phyloP scores from a whole-genome alignment of 1,140 invertebrate genomes.

The Drosophila tropicalis region DNA sequence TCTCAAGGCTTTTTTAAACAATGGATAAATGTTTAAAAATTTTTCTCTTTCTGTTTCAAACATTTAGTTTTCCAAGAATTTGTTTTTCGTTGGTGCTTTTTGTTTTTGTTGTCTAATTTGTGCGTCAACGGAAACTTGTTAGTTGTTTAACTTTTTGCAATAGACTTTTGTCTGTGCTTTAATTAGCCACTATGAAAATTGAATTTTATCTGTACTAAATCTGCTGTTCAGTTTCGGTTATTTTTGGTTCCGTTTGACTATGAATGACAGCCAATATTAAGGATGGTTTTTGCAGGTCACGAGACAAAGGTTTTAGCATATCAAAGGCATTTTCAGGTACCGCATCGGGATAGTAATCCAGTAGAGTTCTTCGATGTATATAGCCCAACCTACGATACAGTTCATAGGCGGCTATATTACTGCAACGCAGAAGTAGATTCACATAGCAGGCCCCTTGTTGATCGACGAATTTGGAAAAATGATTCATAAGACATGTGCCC shows the following conservation, averaged over 20 bases:
- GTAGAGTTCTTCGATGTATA: conserved; percentile 13
- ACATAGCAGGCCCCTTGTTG: conserved; percentile 38
- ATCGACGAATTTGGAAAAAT: conserved; percentile 15
- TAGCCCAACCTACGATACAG: conserved; percentile 56
- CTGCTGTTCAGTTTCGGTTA: conserved; percentile 19
- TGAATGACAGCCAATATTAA: not conserved
- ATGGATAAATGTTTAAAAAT: not conserved
- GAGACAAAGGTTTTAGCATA: conserved; percentile 45
- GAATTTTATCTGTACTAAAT: conserved; percentile 35
- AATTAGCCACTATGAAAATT: conserved; percentile 49
- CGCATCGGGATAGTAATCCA: conserved; percentile 52
- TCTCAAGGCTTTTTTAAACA: not conserved
- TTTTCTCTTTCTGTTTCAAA: not conserved
- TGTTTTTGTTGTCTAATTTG: conserved; percentile 14
- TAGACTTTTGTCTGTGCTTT: conserved; percentile 47
- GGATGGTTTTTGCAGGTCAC: not conserved
- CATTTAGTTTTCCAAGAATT: not conserved
- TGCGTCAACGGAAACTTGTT: conserved; percentile 75
- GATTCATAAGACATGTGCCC: conserved; percentile 50
- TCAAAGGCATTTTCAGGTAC: conserved; percentile 56
- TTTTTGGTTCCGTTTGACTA: conserved; percentile 14
- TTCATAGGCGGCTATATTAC: conserved; percentile 37
- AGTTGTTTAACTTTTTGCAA: conserved; percentile 46
- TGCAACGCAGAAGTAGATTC: conserved; percentile 46
- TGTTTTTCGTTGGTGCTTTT: not conserved